Percentiles rank a stretch among this genome's conserved stretches.
Conservation (phyloP, 2,797 vertebrate genomes). For the Cyclura pinguis region DNA sequence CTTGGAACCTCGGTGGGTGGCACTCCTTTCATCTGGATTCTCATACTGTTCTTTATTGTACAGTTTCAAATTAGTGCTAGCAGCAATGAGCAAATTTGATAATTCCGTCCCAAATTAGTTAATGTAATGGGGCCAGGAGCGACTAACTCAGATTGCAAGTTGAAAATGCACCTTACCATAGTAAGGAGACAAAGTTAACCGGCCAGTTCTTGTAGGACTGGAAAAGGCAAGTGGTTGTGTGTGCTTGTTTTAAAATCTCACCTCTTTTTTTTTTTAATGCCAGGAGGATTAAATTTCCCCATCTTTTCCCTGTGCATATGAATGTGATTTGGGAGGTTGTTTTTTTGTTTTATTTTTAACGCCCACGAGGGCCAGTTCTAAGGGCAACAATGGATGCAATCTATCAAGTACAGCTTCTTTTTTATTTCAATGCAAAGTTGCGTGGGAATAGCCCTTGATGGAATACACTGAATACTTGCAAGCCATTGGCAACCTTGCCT, state of each 20-base stretch:
- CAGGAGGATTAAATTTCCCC: neutral
- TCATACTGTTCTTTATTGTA: constrained; percentile 84
- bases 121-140: constrained; percentile 82
- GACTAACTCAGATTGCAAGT: constrained; percentile 73
- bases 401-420: neutral
- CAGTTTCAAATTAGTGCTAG: constrained; percentile 88
- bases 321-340: neutral
- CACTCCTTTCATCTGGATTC: constrained; percentile 85
- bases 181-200: constrained; percentile 75
- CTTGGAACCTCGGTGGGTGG: constrained; percentile 84
- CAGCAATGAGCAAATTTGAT: constrained; percentile 92
- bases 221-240: constrained; percentile 67
- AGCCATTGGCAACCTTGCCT: neutral
- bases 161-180: constrained; percentile 76
- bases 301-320: neutral
- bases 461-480: neutral
- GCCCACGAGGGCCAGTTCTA: neutral
- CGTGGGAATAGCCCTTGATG: neutral
- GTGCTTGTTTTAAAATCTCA: constrained; percentile 37
- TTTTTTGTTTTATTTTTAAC: neutral
- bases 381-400: neutral
- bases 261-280: neutral
- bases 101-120: constrained; percentile 91
- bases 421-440: constrained; percentile 21
- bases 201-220: constrained; percentile 66